Base-by-base conservation (phyloP, 2,113 vertebrate species). In the Barbus barbus region DNA sequence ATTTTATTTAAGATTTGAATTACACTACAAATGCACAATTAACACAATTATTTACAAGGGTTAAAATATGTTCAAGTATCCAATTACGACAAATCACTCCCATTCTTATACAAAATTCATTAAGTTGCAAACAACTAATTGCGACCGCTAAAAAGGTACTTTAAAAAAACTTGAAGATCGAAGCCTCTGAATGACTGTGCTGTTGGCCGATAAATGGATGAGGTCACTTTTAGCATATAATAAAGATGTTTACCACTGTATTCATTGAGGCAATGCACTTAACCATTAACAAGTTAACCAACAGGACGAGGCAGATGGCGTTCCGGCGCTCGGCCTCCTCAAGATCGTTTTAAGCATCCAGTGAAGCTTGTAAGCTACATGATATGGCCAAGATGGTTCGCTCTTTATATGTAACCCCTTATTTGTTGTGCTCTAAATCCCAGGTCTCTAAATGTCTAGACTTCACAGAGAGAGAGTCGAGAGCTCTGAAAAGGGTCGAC, bases 401-500 rank as follows among this genome's bases (percentile, higher is more conserved):
- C 77, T 81, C 46, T 76, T 80, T 33, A 51, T 67, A 63, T 80
- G 63, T 56, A 65, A 72, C 41, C 67, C 20, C 14, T 75, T 84
- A 63, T 63, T 73, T 83, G 53, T 83, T 79, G 51, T n/a, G 48
- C 20, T 41, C 18, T 13, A 75, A 82, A 82, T 85, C 74, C 48
- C 51, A 16, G 28, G 36, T 78, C 48, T 82, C 82, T 82, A 51
- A 74, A 73, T 28, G 80, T 85, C 83, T 78, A 85, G 61, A 88
- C 75, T 72, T 72, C 11, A 61, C 41, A 48, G 58, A 76, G 65
- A 53, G 58, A 46, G 61, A 83, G 73, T 33, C 56, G 53, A 78
- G 14, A 38, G 38, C 75, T 78, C 33, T 36, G 38, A 77, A 78
- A 46, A 82, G 75, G 51, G 28, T 74, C 22, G 46, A 84, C 48